Percentiles rank a stretch among this genome's conserved stretches.
phyloP scores from a whole-genome alignment of 2,113 vertebrate genomes.

The Platysteira castanea region DNA sequence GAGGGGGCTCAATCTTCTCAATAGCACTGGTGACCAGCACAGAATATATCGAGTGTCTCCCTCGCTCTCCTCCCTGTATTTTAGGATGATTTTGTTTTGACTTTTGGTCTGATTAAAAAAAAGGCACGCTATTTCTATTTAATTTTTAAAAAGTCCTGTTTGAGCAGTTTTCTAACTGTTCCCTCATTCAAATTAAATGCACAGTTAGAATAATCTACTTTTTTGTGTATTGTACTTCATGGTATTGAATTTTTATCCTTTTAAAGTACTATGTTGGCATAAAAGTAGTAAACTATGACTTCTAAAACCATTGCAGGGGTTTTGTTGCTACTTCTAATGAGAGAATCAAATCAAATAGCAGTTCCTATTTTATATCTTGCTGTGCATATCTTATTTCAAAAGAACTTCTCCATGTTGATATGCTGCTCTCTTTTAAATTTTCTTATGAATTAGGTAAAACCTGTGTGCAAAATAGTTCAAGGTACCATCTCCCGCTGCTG shows the following conservation, averaged over 20 bases:
- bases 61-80: neutral
- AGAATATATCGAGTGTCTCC: accelerated
- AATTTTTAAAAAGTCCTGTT: neutral
- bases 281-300: neutral
- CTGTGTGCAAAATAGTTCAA: neutral
- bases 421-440: neutral
- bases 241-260: neutral
- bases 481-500: neutral
- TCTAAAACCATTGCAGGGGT: slow-evolving; percentile 4
- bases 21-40: neutral
- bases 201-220: neutral
- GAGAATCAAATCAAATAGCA: neutral
- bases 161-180: neutral
- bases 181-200: neutral
- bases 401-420: neutral
- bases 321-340: slow-evolving; percentile 27
- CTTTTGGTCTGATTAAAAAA: neutral
- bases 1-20: neutral
- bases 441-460: slow-evolving; percentile 6
- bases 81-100: neutral
- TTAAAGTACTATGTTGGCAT: neutral
- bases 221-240: neutral
- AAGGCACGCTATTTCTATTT: neutral
- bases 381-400: neutral
- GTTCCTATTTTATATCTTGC: neutral